Percentiles rank a stretch among this genome's conserved stretches.
Conservation (phyloP, 2,113 vertebrate genomes). For the Anoplopoma fimbria region DNA sequence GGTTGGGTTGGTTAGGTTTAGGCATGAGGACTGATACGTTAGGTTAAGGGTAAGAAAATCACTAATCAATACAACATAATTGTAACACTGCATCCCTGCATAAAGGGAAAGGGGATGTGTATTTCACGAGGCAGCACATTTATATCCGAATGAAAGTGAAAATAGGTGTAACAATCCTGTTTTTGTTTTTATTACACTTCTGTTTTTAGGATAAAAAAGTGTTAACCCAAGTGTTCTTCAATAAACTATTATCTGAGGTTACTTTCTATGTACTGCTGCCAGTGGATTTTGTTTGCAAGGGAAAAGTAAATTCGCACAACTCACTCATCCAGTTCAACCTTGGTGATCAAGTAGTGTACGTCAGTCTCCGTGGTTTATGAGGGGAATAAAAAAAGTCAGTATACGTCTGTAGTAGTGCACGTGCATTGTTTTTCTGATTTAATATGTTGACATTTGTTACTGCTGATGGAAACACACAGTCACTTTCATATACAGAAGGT, state of each 20-base stretch:
- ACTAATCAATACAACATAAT: too few species aligned
- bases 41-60: too few species aligned
- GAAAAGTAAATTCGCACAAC: not conserved
- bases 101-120: not conserved
- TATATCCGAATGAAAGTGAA: not conserved
- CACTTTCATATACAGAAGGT: not conserved
- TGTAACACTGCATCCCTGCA: constrained; percentile 1
- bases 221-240: not conserved
- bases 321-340: not conserved
- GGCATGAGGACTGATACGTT: too few species aligned
- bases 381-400: not conserved
- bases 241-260: not conserved
- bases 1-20: too few species aligned
- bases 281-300: too few species aligned
- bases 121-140: too few species aligned
- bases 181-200: not conserved
- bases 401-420: not conserved
- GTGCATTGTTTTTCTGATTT: not conserved
- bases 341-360: not conserved
- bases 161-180: not conserved
- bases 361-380: not conserved
- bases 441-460: not conserved
- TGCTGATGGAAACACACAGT: not conserved
- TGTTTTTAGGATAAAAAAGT: not conserved
- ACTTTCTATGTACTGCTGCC: not conserved